Base-by-base conservation (phyloP, 2,797 vertebrate species). In the Clarias platycephalus region DNA sequence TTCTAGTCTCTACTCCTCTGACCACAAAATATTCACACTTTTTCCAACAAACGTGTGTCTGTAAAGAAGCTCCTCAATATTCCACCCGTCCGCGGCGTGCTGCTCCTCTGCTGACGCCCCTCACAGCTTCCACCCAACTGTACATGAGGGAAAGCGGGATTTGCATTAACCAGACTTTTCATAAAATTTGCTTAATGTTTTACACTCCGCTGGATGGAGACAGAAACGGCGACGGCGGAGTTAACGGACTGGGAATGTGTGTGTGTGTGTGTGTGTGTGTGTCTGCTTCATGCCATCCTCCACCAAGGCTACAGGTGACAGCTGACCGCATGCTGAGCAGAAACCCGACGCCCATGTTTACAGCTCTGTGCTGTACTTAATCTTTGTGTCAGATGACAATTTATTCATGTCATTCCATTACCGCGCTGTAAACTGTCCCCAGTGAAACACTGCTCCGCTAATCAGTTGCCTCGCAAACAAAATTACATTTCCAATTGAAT, bases 401-500 rank as follows among this genome's bases (percentile, higher is more conserved):
- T 90, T 89, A 89, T 86, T 88, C 88, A 82, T 88, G 88, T 88
- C 89, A 85, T 83, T 89, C 87, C 81, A 90, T 89, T 88, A 90
- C 89, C n/a, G 86, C 67, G 75, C 83, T 76, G 86, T 87, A 89
- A 89, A 89, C 77, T 83, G 74, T 88, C 88, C 84, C 87, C 78
- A 78, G 87, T 86, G 85, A 89, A 88, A 89, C 84, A 37, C 82
- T 78, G 83, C 85, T 74, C 81, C 75, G 31, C 86, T 90, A 89
- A 90, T 91, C 88, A 89, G 86, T 74, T 84, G 86, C 83, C 84
- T 84, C 76, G 83, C 89, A 90, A 90, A 90, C 90, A 87, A 86
- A 89, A 90, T 90, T 90, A 88, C 85, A 88, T 86, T 86, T 90
- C 84, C 86, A 89, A 91, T 91, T 88, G 82, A 90, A 90, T 90